These are phyloP conservation scores for Drosophila kepulauana DNA, from an alignment of 1,140 invertebrate genomes.

Conservation along the genomic window DNA sequence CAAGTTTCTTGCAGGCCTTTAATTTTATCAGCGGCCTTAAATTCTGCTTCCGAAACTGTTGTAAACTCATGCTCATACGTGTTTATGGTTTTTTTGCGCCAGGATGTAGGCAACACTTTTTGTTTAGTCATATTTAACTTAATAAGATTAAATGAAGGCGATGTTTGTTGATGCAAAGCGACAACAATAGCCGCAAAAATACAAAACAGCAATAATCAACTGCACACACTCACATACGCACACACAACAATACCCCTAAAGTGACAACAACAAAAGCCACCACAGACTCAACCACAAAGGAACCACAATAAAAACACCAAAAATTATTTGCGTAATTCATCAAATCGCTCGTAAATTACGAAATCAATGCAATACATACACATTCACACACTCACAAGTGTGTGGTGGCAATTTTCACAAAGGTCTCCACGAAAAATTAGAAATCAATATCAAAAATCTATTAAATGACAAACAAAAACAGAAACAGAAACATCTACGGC, in stretches of 20 bases:
- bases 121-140: slow-evolving; percentile 19
- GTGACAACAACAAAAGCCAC: slow-evolving; percentile 3
- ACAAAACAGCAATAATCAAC: slow-evolving; percentile 20
- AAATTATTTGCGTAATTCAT: slow-evolving; percentile 73
- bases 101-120: slow-evolving; percentile 37
- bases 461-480: slow-evolving; percentile 63
- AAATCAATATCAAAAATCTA: slow-evolving; percentile 76
- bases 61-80: background rate
- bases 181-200: slow-evolving; percentile 17
- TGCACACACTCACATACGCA: background rate
- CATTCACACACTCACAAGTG: slow-evolving; percentile 2
- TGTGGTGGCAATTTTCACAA: slow-evolving; percentile 46
- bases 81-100: background rate
- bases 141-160: slow-evolving; percentile 22
- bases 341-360: slow-evolving; percentile 69
- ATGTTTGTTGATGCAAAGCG: slow-evolving; percentile 15
- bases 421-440: slow-evolving; percentile 59
- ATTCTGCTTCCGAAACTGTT: background rate
- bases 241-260: background rate
- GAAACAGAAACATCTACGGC: slow-evolving; percentile 39
- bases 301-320: slow-evolving; percentile 58
- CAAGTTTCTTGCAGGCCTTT: background rate
- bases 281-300: slow-evolving; percentile 34
- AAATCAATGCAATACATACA: slow-evolving; percentile 64
- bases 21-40: slow-evolving; percentile 3